These are phyloP conservation scores for Plectrocnemia conspersa DNA, from an alignment of 1,140 invertebrate genomes.

Conservation along the genomic window DNA sequence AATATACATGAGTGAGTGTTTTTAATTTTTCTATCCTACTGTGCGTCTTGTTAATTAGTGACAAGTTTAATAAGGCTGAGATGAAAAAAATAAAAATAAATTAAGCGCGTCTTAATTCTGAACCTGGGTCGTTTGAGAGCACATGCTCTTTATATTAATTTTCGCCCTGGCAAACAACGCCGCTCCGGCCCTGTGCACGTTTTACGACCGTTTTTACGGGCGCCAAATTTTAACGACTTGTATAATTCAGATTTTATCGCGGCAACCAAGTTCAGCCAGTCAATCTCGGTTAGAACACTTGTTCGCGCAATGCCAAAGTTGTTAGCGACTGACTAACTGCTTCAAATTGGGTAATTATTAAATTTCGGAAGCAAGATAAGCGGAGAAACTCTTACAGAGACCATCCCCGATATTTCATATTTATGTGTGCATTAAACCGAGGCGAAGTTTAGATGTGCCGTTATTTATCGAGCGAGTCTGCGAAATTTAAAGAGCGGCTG, in stretches of 20 bases:
- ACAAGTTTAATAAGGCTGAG: background rate
- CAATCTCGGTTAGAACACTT: conserved; percentile 2
- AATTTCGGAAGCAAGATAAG: conserved; percentile 8
- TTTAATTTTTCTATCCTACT: too few species aligned
- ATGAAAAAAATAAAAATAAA: too few species aligned
- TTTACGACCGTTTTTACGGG: conserved; percentile 1
- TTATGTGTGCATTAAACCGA: too few species aligned
- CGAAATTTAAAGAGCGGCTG: too few species aligned
- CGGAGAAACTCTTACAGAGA: conserved; percentile 14
- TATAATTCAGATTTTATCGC: background rate
- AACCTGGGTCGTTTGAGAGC: background rate
- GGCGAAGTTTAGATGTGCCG: too few species aligned
- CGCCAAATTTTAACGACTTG: background rate
- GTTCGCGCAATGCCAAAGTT: too few species aligned
- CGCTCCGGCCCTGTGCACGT: background rate
- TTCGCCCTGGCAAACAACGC: background rate
- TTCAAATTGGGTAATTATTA: too few species aligned
- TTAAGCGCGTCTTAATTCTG: conserved; percentile 5
- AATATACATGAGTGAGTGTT: too few species aligned
- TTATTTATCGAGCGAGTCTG: too few species aligned
- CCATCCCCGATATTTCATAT: background rate
- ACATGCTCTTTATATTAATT: conserved; percentile 6
- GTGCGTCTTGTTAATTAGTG: conserved; percentile 4
- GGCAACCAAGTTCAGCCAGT: background rate
- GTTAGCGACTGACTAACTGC: too few species aligned